Conservation (phyloP, 1,140 invertebrate species). For the Temnothorax nylanderi region DNA sequence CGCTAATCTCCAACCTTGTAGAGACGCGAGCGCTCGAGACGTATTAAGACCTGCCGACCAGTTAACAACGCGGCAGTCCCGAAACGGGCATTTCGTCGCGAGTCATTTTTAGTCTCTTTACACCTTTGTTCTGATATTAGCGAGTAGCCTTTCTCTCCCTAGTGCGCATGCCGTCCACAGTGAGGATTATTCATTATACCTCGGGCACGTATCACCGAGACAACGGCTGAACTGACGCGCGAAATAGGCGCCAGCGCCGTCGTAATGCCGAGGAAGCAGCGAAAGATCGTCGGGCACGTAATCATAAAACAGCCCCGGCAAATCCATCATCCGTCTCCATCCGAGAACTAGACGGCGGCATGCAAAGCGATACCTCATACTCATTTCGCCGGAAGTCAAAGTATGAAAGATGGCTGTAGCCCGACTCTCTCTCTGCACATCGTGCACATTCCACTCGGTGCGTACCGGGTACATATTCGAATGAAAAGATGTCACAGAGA, state of each 20-base stretch:
- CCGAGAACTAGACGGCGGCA: constrained; percentile 44
- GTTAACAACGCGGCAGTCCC: background rate
- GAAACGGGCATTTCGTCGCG: background rate
- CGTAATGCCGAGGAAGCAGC: background rate
- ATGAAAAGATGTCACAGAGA: constrained; percentile 47
- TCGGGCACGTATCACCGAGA: constrained; percentile 11
- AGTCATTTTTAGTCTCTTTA: background rate
- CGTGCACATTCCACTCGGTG: constrained; percentile 6
- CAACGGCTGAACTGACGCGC: constrained; percentile 36
- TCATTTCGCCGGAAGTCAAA: constrained; percentile 69
- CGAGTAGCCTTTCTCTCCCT: too few relatives aligned
- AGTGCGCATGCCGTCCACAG: background rate
- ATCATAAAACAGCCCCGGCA: constrained; percentile 64
- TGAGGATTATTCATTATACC: constrained; percentile 30
- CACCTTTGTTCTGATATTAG: background rate
- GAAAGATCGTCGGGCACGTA: constrained; percentile 50
- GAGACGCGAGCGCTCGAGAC: background rate
- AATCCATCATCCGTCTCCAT: constrained; percentile 64
- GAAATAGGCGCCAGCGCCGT: background rate
- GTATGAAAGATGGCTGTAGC: constrained; percentile 67
- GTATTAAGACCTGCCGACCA: background rate
- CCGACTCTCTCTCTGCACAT: background rate
- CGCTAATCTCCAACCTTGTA: background rate
- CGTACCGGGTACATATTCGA: constrained; percentile 33
- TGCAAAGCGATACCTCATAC: constrained; percentile 46